Evolutionary conservation across 37 sponge, comb jelly and placozoan species (phyloP), one percentile per base, ranked within the genome.

Genomic region (Mnemiopsis leidyi): DNA sequence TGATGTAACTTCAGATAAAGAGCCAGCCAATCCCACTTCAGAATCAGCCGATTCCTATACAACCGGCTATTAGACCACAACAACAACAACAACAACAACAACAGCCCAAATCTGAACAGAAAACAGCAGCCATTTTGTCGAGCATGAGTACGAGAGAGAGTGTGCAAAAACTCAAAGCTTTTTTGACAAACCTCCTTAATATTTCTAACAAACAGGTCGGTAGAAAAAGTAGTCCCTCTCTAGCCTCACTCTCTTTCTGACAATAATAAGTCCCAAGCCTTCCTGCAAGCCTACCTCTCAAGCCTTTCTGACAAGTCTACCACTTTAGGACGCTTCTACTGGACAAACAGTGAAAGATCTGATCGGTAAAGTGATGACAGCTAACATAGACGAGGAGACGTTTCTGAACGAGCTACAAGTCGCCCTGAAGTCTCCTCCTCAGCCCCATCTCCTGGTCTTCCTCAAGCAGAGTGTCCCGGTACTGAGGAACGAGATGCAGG

Each of bases 401-500:
- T 79, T 79, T 29, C 36, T 79, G 82, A 79, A 30, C 1, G 82
- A 79, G 3, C 82, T 79, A 3, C 82, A 79, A 29, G 82, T 79
- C 3, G 82, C 82, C 35, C 36, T 79, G 21, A 79, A 79, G 35
- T 34, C 36, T 23, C 82, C 82, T 79, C 82, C 82, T 34, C 82
- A 79, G 29, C 82, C 82, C 21, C 82, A 79, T 21, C 82, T 79
- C 1, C 36, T 79, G 34, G 82, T 79, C 36, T 79, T 79, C 21
- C 82, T 79, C 31, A 79, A 79, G 36, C 82, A 79, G 36, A 79
- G 82, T 79, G 82, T 79, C 7, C 82, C 82, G 2, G 82, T 79
- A 0, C 21, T 79, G 82, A 23, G 82, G 3, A 35, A 35, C 35
- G 82, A 79, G 82, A 79, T 79, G 82, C 82, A 79, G 82, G 29